A percentile compares a stretch with the other conserved stretches of the same genome.
Evolutionary conservation across 2,113 vertebrate genomes (phyloP).

Genomic region (Casuarius casuarius): DNA sequence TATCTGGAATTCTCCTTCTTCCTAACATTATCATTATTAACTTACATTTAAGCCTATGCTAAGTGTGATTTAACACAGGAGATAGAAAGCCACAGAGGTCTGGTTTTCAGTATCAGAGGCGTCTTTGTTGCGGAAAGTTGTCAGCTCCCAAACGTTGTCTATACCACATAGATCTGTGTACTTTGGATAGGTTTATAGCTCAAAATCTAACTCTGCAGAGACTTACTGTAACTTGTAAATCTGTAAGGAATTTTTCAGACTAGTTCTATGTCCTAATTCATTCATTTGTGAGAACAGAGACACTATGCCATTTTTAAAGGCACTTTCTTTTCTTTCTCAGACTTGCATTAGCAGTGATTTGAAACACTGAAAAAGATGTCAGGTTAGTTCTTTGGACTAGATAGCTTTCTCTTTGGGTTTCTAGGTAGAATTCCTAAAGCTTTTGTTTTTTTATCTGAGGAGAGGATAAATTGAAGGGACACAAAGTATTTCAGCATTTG

Average conservation of each 20-base stretch:
- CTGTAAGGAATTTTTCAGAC: constrained; percentile 74
- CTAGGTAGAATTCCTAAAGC: background rate
- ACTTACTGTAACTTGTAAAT: constrained; percentile 75
- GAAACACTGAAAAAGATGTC: constrained; percentile 26
- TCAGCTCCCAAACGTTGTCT: constrained; percentile 57
- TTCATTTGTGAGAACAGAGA: constrained; percentile 66
- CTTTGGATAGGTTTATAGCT: constrained; percentile 70
- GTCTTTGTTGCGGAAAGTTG: constrained; percentile 75
- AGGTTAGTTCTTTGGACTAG: background rate
- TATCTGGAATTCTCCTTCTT: constrained; percentile 48
- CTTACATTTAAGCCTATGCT: constrained; percentile 27
- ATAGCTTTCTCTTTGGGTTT: background rate
- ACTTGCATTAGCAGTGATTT: constrained; percentile 27
- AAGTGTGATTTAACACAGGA: constrained; percentile 58
- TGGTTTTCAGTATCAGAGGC: constrained; percentile 70
- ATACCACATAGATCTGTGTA: constrained; percentile 63
- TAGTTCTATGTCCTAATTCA: constrained; percentile 66
- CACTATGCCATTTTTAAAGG: constrained; percentile 30
- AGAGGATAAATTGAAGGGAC: constrained; percentile 17
- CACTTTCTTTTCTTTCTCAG: constrained; percentile 54
- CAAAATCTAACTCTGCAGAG: constrained; percentile 53
- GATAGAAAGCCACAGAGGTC: constrained; percentile 58
- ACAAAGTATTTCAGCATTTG: constrained; percentile 35
- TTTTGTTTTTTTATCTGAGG: background rate
- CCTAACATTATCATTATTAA: constrained; percentile 37